These are phyloP conservation scores for Acanthornis magna DNA, from an alignment of 2,797 vertebrate species.

Conservation along the genomic window DNA sequence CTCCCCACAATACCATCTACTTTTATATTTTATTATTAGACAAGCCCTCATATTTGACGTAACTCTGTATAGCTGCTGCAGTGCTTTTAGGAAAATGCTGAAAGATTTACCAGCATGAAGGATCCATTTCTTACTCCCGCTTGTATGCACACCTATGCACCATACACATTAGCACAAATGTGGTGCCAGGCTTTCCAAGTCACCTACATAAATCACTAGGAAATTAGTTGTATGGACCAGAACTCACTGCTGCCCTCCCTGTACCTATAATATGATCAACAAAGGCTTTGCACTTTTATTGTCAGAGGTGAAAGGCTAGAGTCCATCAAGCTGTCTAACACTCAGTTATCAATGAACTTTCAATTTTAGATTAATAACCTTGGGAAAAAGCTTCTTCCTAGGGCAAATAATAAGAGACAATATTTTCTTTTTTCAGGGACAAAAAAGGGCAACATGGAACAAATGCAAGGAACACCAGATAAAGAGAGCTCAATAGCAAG, in stretches of 20 bases:
- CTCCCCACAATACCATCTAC: background rate
- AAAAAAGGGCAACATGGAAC: background rate
- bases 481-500: background rate
- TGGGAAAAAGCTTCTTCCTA: background rate
- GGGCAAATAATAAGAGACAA: background rate
- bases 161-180: background rate
- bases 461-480: background rate
- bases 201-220: background rate
- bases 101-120: background rate
- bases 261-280: background rate
- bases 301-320: background rate
- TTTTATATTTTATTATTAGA: background rate
- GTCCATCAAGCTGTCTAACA: background rate
- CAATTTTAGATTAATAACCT: background rate
- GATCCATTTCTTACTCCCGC: fast-evolving
- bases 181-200: background rate
- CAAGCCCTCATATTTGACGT: background rate
- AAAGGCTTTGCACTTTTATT: background rate
- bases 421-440: background rate
- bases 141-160: background rate
- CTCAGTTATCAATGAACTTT: background rate
- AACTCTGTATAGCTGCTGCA: background rate
- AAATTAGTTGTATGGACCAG: background rate
- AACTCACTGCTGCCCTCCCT: background rate
- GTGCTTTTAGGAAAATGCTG: background rate